phyloP scores from a whole-genome alignment of 2,888 invertebrate species.

The Ennomos fuscantarius region DNA sequence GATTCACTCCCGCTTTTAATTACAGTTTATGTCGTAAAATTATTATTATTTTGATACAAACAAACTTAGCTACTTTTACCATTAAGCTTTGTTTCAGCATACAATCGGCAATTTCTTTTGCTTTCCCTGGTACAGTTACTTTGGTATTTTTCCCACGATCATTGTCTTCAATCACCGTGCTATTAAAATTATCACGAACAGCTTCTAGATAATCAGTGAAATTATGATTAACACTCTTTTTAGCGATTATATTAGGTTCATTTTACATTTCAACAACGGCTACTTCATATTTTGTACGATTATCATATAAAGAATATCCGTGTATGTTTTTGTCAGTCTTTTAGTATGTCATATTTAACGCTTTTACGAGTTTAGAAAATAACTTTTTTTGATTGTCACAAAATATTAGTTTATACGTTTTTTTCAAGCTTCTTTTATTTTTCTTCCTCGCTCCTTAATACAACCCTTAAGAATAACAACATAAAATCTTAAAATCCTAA shows the following conservation, averaged over 20 bases:
- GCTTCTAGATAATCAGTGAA: conserved; percentile 6
- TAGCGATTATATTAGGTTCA: conserved; percentile 1
- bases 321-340: not conserved
- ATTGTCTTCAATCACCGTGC: conserved; percentile 54
- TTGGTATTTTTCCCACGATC: conserved; percentile 72
- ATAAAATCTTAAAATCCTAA: conserved; percentile 32
- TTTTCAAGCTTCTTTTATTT: no score
- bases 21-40: not conserved
- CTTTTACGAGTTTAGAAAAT: conserved; percentile 7
- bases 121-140: conserved; percentile 68
- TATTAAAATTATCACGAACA: conserved; percentile 24
- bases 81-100: conserved; percentile 41
- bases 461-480: no score
- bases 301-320: conserved; percentile 7
- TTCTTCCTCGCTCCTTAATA: no score
- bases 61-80: conserved; percentile 26
- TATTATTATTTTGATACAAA: conserved; percentile 10
- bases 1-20: not conserved
- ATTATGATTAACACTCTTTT: conserved; percentile 18
- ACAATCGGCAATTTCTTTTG: conserved; percentile 61
- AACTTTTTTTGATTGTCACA: no score
- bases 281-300: not conserved
- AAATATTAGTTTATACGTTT: no score
- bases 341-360: conserved; percentile 4
- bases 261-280: not conserved